These are phyloP conservation scores for Sebastes jordani DNA, from an alignment of 2,797 vertebrate species.

Conservation along the genomic window DNA sequence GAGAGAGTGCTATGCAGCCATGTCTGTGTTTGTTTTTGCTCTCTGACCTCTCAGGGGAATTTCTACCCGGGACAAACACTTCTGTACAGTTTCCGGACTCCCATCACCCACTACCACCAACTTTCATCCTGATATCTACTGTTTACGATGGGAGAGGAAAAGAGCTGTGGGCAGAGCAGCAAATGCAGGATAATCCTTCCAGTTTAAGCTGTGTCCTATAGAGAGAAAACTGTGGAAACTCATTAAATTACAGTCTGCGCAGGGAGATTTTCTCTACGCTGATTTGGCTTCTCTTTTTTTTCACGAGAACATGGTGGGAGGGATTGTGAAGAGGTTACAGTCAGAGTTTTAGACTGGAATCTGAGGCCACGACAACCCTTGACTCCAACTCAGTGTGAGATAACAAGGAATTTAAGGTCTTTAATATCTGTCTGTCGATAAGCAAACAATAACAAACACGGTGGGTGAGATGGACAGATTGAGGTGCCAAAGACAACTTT, in stretches of 20 bases:
- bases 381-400: neutral
- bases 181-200: slow-evolving; percentile 9
- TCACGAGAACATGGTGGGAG: neutral
- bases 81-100: slow-evolving; percentile 11
- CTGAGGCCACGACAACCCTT: slow-evolving; percentile 18
- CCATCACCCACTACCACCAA: neutral
- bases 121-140: slow-evolving; percentile 2
- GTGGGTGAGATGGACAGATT: neutral
- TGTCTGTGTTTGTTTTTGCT: slow-evolving; percentile 11
- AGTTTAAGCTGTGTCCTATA: neutral
- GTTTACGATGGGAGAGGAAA: slow-evolving; percentile 5
- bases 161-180: slow-evolving; percentile 7
- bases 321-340: slow-evolving; percentile 6
- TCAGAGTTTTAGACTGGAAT: slow-evolving; percentile 9
- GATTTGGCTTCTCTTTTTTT: neutral
- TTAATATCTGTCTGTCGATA: neutral
- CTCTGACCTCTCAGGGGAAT: slow-evolving; percentile 20
- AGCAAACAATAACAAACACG: neutral
- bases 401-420: slow-evolving; percentile 5
- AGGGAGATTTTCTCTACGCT: slow-evolving; percentile 1
- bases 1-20: neutral
- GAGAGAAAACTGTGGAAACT: slow-evolving; percentile 6
- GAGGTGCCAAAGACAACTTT: neutral
- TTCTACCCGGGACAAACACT: slow-evolving; percentile 13
- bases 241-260: neutral